phyloP scores from a whole-genome alignment of 2,888 invertebrate genomes.

The Xylocampa areola region DNA sequence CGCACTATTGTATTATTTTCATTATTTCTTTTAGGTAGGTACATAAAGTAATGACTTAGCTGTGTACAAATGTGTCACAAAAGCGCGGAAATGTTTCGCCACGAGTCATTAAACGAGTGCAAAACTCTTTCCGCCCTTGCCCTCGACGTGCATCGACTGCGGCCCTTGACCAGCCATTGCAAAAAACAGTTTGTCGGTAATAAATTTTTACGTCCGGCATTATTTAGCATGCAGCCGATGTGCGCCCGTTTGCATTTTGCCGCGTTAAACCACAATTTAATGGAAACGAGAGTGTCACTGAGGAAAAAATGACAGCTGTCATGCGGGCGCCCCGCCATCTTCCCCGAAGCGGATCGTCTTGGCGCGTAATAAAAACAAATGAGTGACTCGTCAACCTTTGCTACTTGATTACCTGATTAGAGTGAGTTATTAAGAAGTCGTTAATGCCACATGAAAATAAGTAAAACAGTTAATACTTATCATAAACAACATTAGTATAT shows the following conservation, averaged over 20 bases:
- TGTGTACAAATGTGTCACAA: conserved; percentile 9
- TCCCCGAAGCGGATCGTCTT: conserved; percentile 24
- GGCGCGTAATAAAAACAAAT: conserved; percentile 31
- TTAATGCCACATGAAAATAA: conserved; percentile 19
- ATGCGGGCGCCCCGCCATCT: conserved; percentile 66
- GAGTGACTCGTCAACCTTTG: conserved; percentile 37
- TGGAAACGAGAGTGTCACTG: conserved; percentile 47
- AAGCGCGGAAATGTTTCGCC: conserved; percentile 18
- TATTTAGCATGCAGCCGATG: conserved; percentile 66
- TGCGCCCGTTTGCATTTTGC: conserved; percentile 60
- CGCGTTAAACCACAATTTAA: conserved; percentile 47
- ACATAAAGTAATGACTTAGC: conserved; percentile 24
- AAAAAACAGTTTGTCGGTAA: conserved; percentile 62
- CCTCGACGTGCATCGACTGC: too few relatives aligned
- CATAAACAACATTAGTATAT: conserved; percentile 32
- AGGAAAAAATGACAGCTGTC: conserved; percentile 73
- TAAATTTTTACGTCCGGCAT: conserved; percentile 70
- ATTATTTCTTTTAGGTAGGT: conserved; percentile 8
- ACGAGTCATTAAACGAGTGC: conserved; percentile 38
- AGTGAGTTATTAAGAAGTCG: conserved; percentile 36
- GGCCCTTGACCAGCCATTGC: conserved; percentile 48
- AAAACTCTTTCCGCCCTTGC: conserved; percentile 32
- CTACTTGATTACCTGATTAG: conserved; percentile 34
- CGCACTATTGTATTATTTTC: conserved; percentile 16
- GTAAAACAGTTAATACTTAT: conserved; percentile 30